Evolutionary conservation across 2,888 invertebrate species (phyloP).

Genomic region (Electrophaes corylata): DNA sequence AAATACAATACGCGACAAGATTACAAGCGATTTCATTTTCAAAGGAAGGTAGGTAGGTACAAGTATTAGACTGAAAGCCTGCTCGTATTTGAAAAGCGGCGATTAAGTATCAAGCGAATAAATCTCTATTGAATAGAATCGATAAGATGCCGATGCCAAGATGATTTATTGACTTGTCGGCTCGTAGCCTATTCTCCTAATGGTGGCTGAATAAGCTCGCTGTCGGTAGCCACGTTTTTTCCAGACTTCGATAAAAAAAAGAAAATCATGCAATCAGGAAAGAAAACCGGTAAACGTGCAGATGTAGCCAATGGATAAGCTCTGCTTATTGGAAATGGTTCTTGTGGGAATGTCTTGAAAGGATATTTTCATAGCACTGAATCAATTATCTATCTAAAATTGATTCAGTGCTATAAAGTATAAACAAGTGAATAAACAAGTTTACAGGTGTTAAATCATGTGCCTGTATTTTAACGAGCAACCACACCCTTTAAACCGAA

Average conservation of each 20-base stretch:
- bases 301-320: conserved; percentile 39
- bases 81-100: conserved; percentile 61
- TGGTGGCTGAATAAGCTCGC: conserved; percentile 58
- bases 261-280: conserved; percentile 54
- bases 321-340: conserved; percentile 40
- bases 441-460: too few relatives aligned
- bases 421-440: too few relatives aligned
- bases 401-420: too few relatives aligned
- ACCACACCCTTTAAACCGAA: too few relatives aligned
- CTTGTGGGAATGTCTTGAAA: conserved; percentile 13
- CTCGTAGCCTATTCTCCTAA: conserved; percentile 52
- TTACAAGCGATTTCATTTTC: conserved; percentile 45
- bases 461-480: too few relatives aligned
- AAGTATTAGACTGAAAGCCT: conserved; percentile 56
- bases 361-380: conserved; percentile 7
- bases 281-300: conserved; percentile 38
- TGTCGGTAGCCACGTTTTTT: conserved; percentile 49
- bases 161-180: conserved; percentile 78
- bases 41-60: conserved; percentile 28
- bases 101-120: conserved; percentile 59
- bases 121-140: conserved; percentile 75
- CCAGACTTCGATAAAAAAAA: conserved; percentile 52
- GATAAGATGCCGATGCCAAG: conserved; percentile 69
- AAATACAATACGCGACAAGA: conserved; percentile 33
- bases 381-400: too few relatives aligned